phyloP scores from a whole-genome alignment of 2,113 vertebrate genomes.

The Dromaius novaehollandiae region DNA sequence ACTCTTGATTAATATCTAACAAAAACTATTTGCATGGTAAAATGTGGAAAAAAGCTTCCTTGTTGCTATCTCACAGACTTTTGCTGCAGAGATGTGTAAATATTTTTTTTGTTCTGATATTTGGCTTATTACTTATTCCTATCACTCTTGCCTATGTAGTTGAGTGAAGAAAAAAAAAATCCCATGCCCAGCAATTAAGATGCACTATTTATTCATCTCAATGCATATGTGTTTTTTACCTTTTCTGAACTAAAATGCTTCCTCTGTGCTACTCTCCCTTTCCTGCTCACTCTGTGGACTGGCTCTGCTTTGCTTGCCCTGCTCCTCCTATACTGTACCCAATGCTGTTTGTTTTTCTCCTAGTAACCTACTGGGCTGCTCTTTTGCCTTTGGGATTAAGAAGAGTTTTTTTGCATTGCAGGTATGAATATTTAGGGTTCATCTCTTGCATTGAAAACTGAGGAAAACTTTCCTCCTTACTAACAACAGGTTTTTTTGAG shows the following conservation, averaged over 20 bases:
- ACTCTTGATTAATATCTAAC: neutral
- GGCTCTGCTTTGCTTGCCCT: neutral
- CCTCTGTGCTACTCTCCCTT: neutral
- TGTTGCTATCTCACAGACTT: neutral
- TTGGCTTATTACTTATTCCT: constrained; percentile 1
- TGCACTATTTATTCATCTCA: neutral
- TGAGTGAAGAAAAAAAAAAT: neutral
- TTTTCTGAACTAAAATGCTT: neutral
- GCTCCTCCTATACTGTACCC: neutral
- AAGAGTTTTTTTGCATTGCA: neutral
- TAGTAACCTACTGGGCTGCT: neutral
- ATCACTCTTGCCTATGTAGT: neutral
- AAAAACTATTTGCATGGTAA: neutral
- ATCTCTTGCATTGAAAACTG: neutral
- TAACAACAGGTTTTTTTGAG: neutral
- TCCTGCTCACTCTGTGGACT: neutral
- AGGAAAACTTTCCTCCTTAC: neutral
- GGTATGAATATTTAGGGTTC: neutral
- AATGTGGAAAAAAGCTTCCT: constrained; percentile 14
- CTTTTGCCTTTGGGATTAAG: neutral
- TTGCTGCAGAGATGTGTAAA: neutral
- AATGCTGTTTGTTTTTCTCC: neutral
- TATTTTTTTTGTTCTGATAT: neutral
- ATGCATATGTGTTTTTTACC: neutral
- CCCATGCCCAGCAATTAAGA: neutral